Percentiles rank a stretch among this genome's conserved stretches.
These are phyloP conservation scores for Noctua pronuba DNA, from an alignment of 2,888 invertebrate species.

Conservation along the genomic window DNA sequence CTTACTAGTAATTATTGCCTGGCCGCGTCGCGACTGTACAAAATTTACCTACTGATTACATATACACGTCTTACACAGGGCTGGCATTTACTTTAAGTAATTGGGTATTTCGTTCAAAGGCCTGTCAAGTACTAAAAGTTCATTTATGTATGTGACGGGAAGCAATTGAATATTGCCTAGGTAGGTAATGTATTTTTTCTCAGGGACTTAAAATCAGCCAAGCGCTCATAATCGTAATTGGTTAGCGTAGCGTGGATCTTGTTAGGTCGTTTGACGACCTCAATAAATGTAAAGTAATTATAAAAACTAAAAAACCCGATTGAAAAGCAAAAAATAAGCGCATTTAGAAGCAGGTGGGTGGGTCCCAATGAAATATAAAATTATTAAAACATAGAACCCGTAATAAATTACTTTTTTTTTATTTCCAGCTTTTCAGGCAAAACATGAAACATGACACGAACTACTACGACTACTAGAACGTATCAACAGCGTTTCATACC, in stretches of 20 bases:
- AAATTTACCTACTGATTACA: constrained; percentile 18
- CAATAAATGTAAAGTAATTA: no score
- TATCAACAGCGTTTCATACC: no score
- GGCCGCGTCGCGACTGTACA: not conserved
- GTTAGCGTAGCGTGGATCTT: not conserved
- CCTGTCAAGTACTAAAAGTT: not conserved
- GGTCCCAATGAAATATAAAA: no score
- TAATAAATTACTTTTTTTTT: no score
- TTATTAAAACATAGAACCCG: no score
- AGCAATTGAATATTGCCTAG: not conserved
- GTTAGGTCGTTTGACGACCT: not conserved
- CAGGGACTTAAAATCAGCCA: not conserved
- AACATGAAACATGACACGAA: no score
- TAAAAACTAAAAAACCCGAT: no score
- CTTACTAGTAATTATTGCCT: constrained; percentile 2
- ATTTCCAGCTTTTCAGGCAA: no score
- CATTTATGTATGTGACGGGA: not conserved
- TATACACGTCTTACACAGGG: constrained; percentile 22
- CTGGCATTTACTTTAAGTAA: constrained; percentile 6
- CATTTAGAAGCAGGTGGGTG: no score
- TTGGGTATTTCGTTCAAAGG: not conserved
- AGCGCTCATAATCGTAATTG: not conserved
- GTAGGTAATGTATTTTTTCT: not conserved
- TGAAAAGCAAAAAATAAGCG: no score
- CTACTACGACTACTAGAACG: no score